Conservation (phyloP, 2,888 invertebrate species). For the Latrodectus elegans region DNA sequence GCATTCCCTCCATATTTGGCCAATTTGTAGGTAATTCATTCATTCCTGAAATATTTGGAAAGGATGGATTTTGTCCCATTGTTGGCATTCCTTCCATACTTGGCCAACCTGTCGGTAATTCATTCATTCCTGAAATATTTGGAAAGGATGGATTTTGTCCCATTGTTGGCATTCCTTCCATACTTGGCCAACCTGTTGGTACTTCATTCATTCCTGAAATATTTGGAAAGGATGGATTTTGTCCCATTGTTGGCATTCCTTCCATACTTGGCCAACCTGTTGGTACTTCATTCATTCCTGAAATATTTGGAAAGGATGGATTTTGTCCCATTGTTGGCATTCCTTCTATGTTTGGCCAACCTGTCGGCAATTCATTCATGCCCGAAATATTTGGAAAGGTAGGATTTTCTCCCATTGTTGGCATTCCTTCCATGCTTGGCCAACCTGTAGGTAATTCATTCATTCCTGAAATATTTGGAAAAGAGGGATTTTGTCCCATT, state of each 20-base stretch:
- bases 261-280: neutral
- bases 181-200: conserved; percentile 10
- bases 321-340: neutral
- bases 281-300: neutral
- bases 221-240: neutral
- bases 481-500: neutral
- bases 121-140: neutral
- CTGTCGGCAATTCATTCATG: neutral
- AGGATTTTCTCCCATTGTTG: neutral
- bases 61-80: neutral
- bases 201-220: neutral
- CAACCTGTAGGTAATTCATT: neutral
- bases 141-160: neutral
- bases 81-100: neutral
- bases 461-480: neutral
- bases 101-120: conserved; percentile 3
- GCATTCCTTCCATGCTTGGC: neutral
- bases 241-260: conserved; percentile 2
- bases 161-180: conserved; percentile 10
- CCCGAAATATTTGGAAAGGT: neutral
- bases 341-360: conserved; percentile 1
- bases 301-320: conserved; percentile 18
- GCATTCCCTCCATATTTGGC: conserved; percentile 4
- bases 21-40: neutral
- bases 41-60: neutral